Base-by-base conservation (phyloP, 2,888 invertebrate genomes). In the Amorpha juglandis region DNA sequence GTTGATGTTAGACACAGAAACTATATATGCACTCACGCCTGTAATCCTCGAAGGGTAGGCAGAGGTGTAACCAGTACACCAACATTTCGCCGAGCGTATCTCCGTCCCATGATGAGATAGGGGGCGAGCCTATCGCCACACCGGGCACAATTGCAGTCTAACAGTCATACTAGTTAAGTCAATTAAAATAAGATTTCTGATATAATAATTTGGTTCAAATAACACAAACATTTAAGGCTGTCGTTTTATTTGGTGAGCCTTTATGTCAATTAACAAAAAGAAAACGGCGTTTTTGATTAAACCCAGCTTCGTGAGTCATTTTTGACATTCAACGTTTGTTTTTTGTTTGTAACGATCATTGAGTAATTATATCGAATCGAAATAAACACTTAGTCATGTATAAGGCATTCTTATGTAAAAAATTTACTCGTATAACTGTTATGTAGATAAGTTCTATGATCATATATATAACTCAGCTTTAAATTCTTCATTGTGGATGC, bases 291-390 rank as follows among this genome's bases (percentile, higher is more conserved):
- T 42, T 19, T 58, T 21, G 42, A 58, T 58, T 58, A 1, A 4
- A 38, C 6, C 58, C 42, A n/a, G 16, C 58, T 7, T 58, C 42
- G 19, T 58, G 58, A 58, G 19, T 58, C 38, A 58, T 38, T 58
- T 58, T 42, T 58, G 58, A 58, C 58, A 58, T 58, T 58, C 42
- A 42, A 19, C 35, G 11, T 63, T 50, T 63, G 33, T 63, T 63
- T 50, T 47, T 63, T 63, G 9, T 50, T 50, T 50, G 52, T 45
- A 52, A 8, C 16, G 11, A 52, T 48, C 45, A 27, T 64, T n/a
- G 12, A 42, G 58, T 42, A 42, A 42, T 58, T 58, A 58, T 21
- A 42, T 42, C 7, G 58, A 14, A 42, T 42, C 19, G 4, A 58
- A 42, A 38, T 55, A 58, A 2, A 38, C 53, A 53, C 33, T 53